These are phyloP conservation scores for Cerceris ruficornis DNA, from an alignment of 2,888 invertebrate genomes.

Conservation along the genomic window DNA sequence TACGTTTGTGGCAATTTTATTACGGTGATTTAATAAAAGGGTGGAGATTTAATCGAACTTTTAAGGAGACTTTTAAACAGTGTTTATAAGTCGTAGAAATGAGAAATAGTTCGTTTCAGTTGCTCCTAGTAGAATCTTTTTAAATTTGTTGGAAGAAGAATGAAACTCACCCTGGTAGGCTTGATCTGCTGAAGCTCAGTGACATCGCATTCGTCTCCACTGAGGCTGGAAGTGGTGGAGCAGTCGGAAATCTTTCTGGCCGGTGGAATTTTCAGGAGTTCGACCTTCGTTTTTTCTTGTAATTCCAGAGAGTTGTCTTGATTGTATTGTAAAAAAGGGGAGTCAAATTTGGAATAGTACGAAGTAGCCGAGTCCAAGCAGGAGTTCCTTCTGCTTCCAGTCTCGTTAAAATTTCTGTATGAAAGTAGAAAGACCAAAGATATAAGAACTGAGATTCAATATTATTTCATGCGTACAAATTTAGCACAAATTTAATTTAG, in stretches of 20 bases:
- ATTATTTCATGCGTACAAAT: not conserved
- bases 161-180: slow-evolving; percentile 73
- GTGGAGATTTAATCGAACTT: no score
- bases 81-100: no score
- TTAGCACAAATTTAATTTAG: no score
- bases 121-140: no score
- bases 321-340: slow-evolving; percentile 35
- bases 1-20: no score
- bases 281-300: slow-evolving; percentile 59
- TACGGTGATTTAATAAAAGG: no score
- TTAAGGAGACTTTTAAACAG: no score
- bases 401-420: slow-evolving; percentile 64
- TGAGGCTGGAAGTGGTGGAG: slow-evolving; percentile 89
- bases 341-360: slow-evolving; percentile 62
- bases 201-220: slow-evolving; percentile 88
- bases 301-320: slow-evolving; percentile 43
- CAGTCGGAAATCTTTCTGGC: slow-evolving; percentile 87
- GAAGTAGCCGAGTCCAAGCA: slow-evolving; percentile 71
- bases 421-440: not conserved
- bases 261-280: slow-evolving; percentile 74
- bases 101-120: no score
- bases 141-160: no score
- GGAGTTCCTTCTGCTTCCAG: slow-evolving; percentile 75
- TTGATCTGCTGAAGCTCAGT: slow-evolving; percentile 76
- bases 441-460: not conserved